Percentiles rank a stretch among this genome's conserved stretches.
phyloP scores from a whole-genome alignment of 2,113 vertebrate genomes.

The Anolis sagrei region DNA sequence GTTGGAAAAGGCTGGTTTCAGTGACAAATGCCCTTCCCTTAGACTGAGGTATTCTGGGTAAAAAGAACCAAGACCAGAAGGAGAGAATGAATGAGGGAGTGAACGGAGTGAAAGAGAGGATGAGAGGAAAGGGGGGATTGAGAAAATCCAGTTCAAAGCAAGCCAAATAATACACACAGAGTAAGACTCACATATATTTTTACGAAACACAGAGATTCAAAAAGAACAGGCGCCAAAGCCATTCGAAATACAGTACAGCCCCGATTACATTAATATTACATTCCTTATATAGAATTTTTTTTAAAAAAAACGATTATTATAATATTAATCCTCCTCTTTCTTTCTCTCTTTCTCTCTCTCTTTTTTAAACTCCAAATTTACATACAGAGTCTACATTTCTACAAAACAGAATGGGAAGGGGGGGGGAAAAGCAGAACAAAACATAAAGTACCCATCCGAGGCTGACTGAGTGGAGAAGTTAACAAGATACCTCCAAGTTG shows the following conservation, averaged over 20 bases:
- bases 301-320: constrained; percentile 42
- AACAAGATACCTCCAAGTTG: constrained; percentile 33
- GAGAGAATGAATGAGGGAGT: not conserved
- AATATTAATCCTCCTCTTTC: constrained; percentile 55
- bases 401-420: constrained; percentile 61
- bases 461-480: constrained; percentile 57
- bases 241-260: constrained; percentile 61
- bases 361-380: constrained; percentile 72
- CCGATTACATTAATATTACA: constrained; percentile 64
- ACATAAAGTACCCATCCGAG: constrained; percentile 53
- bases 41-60: too few species aligned
- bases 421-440: too few species aligned
- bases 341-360: constrained; percentile 28
- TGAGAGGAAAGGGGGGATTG: too few species aligned
- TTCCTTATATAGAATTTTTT: constrained; percentile 54
- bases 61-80: not conserved
- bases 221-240: constrained; percentile 53
- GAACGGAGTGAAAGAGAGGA: not conserved
- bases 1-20: not conserved
- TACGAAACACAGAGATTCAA: constrained; percentile 66
- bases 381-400: constrained; percentile 73
- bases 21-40: too few species aligned
- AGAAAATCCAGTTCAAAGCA: constrained; percentile 45
- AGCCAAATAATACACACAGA: constrained; percentile 64
- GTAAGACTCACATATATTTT: constrained; percentile 68